Percentiles rank a stretch among this genome's conserved stretches.
Evolutionary conservation across 2,888 invertebrate genomes (phyloP).

Genomic region (Acronicta psi): DNA sequence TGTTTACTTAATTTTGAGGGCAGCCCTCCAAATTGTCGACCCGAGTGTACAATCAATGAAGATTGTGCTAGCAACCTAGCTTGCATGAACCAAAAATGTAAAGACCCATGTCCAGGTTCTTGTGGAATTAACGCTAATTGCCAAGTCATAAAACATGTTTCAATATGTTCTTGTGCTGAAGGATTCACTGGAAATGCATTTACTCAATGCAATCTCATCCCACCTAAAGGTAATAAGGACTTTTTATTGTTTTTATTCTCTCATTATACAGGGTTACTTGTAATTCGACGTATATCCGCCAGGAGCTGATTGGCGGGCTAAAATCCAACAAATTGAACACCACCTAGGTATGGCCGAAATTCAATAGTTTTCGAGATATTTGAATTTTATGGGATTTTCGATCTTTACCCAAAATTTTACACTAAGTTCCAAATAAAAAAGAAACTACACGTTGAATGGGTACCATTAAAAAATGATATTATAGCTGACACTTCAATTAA

Average conservation of each 20-base stretch:
- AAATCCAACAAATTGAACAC: too few relatives aligned
- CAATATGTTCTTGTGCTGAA: conserved; percentile 89
- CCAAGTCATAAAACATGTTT: conserved; percentile 90
- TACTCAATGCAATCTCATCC: conserved; percentile 81
- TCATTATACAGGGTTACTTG: too few relatives aligned
- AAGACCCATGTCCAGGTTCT: conserved; percentile 92
- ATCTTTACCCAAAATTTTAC: too few relatives aligned
- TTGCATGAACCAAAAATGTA: conserved; percentile 91
- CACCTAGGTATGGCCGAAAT: too few relatives aligned
- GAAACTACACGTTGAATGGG: too few relatives aligned
- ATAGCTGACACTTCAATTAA: too few relatives aligned
- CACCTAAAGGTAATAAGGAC: conserved; percentile 78
- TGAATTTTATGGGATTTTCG: too few relatives aligned
- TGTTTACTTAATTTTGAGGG: conserved; percentile 90
- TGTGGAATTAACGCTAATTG: conserved; percentile 90
- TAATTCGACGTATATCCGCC: too few relatives aligned
- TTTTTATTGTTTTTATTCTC: conserved; percentile 5
- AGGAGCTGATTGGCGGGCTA: too few relatives aligned
- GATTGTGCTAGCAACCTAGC: conserved; percentile 91
- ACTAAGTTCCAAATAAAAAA: too few relatives aligned
- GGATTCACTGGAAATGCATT: conserved; percentile 91
- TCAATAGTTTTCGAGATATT: too few relatives aligned
- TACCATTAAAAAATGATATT: too few relatives aligned
- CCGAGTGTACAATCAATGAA: conserved; percentile 91
- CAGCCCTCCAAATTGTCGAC: conserved; percentile 91